Base-by-base conservation (phyloP, 1,140 invertebrate genomes). In the Macrosteles quadrilineatus region DNA sequence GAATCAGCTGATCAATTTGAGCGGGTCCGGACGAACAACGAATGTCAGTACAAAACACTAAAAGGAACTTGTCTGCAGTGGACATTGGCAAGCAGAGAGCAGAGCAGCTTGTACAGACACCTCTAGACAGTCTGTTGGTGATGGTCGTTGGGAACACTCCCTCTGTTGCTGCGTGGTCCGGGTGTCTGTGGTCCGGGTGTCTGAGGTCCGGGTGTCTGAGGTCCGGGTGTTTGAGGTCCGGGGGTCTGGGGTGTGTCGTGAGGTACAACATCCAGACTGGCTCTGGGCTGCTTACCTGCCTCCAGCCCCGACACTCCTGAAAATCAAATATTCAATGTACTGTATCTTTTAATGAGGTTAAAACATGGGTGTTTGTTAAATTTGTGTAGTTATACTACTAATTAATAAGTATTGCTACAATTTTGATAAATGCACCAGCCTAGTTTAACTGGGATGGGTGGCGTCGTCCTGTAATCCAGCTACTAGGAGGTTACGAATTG, bases 201-300 rank as follows among this genome's bases (percentile, higher is more conserved):
- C 17, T 50, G 47, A n/a, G 47, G 47, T 23, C 47, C 47, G 47
- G 47, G 47, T 9, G 21, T 59, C 21, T 29, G 55, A 25, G 55
- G 55, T 23, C 55, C 55, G 9, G 55, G 55, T 9, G 55, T 59
- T 6, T 59, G 23, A 9, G 55, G 55, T 12, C 55, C 55, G 12
- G 55, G 55, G 23, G 55, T 59, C 55, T 59, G 55, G 30, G 62
- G 14, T 9, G 1, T 27, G 12, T 66, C 63, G n/a, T 43, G 63
- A 2, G 63, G 40, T 14, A 43, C 63, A 9, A 66, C 40, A 23
- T 66, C 63, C 27, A 66, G 25, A 43, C 63, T 66, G 9, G 63
- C 36, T 45, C 63, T 43, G 1, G 63, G 63, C 19, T 66, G 63
- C 32, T 66, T 66, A 25, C 63, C 40, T 23, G 31, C 63, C 40